These are phyloP conservation scores for Thalassarche chlororhynchos DNA, from an alignment of 2,113 vertebrate genomes.

Conservation along the genomic window DNA sequence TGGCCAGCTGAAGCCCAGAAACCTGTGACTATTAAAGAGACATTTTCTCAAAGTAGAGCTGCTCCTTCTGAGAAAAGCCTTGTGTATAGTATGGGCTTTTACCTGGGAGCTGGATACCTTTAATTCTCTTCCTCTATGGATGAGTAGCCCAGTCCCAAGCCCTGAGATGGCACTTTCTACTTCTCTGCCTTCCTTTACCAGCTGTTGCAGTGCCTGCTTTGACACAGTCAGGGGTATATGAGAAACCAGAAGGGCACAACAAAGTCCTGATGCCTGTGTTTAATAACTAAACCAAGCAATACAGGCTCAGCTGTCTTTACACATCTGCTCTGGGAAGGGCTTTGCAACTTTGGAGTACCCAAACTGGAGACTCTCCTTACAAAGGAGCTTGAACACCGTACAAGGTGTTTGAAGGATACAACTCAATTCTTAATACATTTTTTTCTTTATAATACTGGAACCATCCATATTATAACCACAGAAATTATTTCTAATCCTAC, in stretches of 20 bases:
- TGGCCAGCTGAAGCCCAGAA: background rate
- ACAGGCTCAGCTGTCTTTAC: background rate
- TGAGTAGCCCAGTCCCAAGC: background rate
- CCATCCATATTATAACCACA: background rate
- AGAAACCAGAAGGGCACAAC: background rate
- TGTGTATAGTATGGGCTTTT: background rate
- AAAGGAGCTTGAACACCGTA: background rate
- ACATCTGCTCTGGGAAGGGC: background rate
- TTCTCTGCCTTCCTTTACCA: background rate
- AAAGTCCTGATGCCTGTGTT: background rate
- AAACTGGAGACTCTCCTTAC: background rate
- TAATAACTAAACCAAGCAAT: background rate
- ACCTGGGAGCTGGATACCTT: background rate
- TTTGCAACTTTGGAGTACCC: background rate
- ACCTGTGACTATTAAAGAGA: background rate
- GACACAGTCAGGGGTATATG: background rate
- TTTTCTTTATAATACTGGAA: background rate
- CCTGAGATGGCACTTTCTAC: background rate
- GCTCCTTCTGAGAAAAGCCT: background rate
- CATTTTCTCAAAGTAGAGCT: background rate
- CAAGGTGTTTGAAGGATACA: background rate
- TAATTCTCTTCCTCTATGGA: background rate
- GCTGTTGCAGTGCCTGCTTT: background rate
- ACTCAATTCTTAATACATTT: background rate
- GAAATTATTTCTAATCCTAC: background rate